These are phyloP conservation scores for Nycticryphes semicollaris DNA, from an alignment of 2,113 vertebrate genomes.

Conservation along the genomic window DNA sequence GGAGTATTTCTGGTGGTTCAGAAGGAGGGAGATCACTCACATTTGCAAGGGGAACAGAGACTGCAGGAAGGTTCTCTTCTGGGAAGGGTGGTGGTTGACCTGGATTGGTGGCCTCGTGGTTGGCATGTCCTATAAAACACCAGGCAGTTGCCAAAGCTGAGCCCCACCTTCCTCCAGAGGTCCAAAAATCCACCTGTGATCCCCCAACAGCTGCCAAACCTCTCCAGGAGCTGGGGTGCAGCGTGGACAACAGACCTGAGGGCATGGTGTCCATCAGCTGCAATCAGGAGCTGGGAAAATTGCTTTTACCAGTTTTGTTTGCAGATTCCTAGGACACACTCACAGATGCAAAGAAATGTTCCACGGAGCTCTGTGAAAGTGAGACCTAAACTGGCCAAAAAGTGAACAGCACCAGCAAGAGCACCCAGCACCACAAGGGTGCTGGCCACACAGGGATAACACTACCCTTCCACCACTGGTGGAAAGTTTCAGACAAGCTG, in stretches of 20 bases:
- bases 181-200: not conserved
- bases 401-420: not conserved
- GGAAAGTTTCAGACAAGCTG: not conserved
- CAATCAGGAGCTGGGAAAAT: not conserved
- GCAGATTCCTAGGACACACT: not conserved
- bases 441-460: not conserved
- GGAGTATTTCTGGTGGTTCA: not conserved
- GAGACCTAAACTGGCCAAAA: not conserved
- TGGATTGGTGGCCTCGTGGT: not conserved
- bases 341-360: not conserved
- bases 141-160: not conserved
- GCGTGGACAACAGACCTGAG: not conserved
- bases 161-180: not conserved
- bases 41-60: not conserved
- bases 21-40: not conserved
- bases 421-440: not conserved
- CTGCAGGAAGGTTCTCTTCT: not conserved
- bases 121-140: not conserved
- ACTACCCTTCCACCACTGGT: rapidly evolving
- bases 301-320: not conserved
- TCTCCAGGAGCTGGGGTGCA: not conserved
- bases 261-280: not conserved
- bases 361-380: not conserved
- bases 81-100: not conserved
- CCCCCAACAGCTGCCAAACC: not conserved